Conservation (phyloP, 37 sponge, comb jelly and placozoan genomes). For the Cliona cf. orientalis region DNA sequence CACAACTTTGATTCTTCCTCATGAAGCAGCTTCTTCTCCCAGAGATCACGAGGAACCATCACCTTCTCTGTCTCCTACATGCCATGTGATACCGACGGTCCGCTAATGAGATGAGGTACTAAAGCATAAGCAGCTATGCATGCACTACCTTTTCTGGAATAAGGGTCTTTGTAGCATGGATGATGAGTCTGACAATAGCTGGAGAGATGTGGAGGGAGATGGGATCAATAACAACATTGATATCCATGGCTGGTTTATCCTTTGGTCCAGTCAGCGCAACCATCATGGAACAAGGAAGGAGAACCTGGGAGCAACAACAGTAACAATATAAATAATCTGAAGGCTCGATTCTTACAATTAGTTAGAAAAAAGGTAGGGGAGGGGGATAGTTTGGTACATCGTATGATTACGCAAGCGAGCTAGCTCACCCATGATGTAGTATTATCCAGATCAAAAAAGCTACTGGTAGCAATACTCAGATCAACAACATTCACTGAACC, state of each 20-base stretch:
- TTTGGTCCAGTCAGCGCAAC: conserved; percentile 40
- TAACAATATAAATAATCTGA: background rate
- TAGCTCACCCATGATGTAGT: conserved; percentile 53
- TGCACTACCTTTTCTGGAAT: conserved; percentile 52
- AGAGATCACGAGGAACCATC: conserved; percentile 59
- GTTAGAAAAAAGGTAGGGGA: background rate
- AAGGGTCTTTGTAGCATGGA: conserved; percentile 55
- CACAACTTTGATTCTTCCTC: conserved; percentile 39
- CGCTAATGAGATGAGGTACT: background rate
- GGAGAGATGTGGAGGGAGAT: conserved; percentile 71
- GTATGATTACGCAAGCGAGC: no score
- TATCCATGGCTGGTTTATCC: conserved; percentile 49
- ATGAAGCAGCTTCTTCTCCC: conserved; percentile 51
- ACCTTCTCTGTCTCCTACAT: conserved; percentile 27
- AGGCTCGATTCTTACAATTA: background rate
- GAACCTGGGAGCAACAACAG: conserved; percentile 32
- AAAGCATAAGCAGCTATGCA: background rate
- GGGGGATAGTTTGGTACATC: background rate
- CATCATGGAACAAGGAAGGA: conserved; percentile 55
- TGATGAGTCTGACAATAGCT: conserved; percentile 68
- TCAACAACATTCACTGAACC: conserved; percentile 37
- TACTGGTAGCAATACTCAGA: conserved; percentile 52
- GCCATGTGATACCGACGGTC: background rate
- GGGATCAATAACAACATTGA: conserved; percentile 24
- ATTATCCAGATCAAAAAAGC: conserved; percentile 52